Evolutionary conservation across 2,113 vertebrate species (phyloP).

Genomic region (Pogonocichla stellata): DNA sequence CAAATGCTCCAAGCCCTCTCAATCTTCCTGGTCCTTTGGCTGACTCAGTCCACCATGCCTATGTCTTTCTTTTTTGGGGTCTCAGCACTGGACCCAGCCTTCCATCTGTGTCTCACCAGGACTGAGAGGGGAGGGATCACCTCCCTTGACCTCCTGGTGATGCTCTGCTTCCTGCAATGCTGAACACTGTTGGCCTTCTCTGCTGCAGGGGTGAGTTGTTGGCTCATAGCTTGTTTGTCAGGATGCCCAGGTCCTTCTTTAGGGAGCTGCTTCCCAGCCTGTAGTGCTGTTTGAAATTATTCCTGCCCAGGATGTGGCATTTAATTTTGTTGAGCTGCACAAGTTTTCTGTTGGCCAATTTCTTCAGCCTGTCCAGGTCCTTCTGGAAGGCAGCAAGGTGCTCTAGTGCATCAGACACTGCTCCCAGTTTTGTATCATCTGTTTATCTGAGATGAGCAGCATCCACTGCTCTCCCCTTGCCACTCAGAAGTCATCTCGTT

Average conservation of each 20-base stretch:
- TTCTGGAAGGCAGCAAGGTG: background rate
- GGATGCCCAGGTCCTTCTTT: background rate
- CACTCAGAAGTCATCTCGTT: background rate
- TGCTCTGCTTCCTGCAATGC: background rate
- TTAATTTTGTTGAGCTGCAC: background rate
- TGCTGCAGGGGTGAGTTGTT: background rate
- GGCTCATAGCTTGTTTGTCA: background rate
- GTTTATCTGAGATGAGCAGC: background rate
- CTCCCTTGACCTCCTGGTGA: background rate
- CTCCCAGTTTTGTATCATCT: background rate
- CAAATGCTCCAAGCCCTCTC: background rate
- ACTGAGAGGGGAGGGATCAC: background rate
- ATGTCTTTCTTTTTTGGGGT: background rate
- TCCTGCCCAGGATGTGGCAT: background rate
- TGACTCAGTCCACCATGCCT: background rate
- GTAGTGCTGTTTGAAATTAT: background rate
- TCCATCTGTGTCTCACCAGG: background rate
- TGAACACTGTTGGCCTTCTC: background rate
- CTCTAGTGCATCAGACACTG: background rate
- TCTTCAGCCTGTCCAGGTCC: background rate
- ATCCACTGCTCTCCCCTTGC: fast-evolving
- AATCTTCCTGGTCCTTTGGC: background rate
- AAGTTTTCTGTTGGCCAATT: background rate
- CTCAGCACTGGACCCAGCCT: background rate
- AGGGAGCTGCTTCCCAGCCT: background rate